A percentile compares a stretch with the other conserved stretches of the same genome.
These are phyloP conservation scores for Dromius quadrimaculatus DNA, from an alignment of 2,888 invertebrate genomes.

Conservation along the genomic window DNA sequence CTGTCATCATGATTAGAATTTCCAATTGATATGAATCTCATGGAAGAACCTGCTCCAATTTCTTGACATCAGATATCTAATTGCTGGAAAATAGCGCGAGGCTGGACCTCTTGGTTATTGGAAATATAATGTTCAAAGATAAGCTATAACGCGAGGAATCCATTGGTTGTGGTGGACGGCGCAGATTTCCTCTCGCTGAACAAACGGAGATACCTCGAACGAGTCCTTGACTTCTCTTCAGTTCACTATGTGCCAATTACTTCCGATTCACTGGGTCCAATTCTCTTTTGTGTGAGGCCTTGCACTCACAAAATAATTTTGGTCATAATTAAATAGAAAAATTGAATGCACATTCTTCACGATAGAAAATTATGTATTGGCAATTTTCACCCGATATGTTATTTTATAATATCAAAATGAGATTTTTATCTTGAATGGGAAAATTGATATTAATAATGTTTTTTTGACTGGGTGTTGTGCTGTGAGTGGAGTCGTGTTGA, in stretches of 20 bases:
- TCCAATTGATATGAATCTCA: neutral
- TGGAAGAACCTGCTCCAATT: neutral
- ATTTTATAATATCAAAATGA: too few species aligned
- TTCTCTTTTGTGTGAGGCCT: conserved; percentile 32
- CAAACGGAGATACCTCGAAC: conserved; percentile 12
- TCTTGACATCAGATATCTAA: conserved; percentile 35
- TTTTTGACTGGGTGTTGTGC: too few species aligned
- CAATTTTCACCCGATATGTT: neutral
- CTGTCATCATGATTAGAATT: too few species aligned
- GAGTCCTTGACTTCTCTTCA: too few species aligned
- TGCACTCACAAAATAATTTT: conserved; percentile 38
- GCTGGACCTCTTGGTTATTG: conserved; percentile 37
- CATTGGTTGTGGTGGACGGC: too few species aligned
- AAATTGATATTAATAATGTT: too few species aligned
- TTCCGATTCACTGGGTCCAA: conserved; percentile 27
- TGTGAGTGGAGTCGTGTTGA: too few species aligned
- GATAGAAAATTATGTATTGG: neutral
- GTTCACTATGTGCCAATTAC: conserved; percentile 25
- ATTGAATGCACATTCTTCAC: conserved; percentile 33
- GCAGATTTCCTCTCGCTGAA: conserved; percentile 28
- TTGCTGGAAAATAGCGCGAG: conserved; percentile 46
- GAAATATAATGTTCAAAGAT: conserved; percentile 47
- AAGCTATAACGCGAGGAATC: conserved; percentile 16
- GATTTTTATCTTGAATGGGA: too few species aligned
- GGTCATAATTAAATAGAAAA: conserved; percentile 42